phyloP scores from a whole-genome alignment of 2,797 vertebrate genomes.

The Pogonophryne albipinna region DNA sequence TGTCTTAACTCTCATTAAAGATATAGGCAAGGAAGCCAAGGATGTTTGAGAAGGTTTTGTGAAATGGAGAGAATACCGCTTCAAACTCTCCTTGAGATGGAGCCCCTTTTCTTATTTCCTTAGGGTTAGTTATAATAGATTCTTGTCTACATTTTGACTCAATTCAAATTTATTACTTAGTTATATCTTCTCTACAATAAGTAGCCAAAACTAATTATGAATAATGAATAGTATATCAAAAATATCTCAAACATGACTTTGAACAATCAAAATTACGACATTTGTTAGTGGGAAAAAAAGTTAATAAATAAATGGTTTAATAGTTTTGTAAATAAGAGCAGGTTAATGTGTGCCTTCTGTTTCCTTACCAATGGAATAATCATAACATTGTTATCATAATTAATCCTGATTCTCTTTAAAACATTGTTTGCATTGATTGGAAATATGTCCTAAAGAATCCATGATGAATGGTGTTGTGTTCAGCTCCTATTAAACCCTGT shows the following conservation, averaged over 20 bases:
- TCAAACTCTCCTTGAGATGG: background rate
- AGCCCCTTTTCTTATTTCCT: too few relatives aligned
- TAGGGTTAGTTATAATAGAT: background rate
- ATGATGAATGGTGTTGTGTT: constrained; percentile 12
- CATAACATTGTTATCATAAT: background rate
- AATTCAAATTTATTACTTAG: fast-evolving
- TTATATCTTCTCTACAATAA: background rate
- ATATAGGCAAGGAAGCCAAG: background rate
- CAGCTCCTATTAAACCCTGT: constrained; percentile 29
- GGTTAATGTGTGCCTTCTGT: background rate
- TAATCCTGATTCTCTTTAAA: background rate
- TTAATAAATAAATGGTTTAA: background rate
- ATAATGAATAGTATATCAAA: background rate
- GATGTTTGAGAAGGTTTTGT: background rate
- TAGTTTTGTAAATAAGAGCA: background rate
- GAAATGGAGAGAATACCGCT: background rate
- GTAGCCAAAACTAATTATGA: background rate
- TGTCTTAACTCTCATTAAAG: background rate
- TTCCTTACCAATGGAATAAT: background rate
- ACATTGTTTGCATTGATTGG: background rate
- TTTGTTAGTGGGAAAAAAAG: background rate
- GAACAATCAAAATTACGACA: background rate
- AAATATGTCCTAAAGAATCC: constrained; percentile 1
- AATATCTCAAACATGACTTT: background rate
- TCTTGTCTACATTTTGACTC: background rate